Conservation (phyloP, 2,113 vertebrate genomes). For the human region GRCh38 chrX:74736001-74736500, state of each 20-base stretch:
- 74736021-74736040: not conserved
- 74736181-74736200: not conserved
- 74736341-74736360: constrained; percentile 8
- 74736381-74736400: constrained; percentile 31
- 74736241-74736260: constrained; percentile 23
- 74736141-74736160: too few relatives aligned
- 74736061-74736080: too few relatives aligned
- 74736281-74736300: constrained; percentile 43
- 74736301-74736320: constrained; percentile 36
- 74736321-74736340: constrained; percentile 50
- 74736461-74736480: constrained; percentile 29
- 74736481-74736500: constrained; percentile 57
- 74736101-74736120: too few relatives aligned
- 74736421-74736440: not conserved
- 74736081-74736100: too few relatives aligned
- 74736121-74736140: too few relatives aligned
- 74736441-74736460: constrained; percentile 48
- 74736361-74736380: constrained; percentile 42
- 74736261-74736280: constrained; percentile 49
- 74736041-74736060: too few relatives aligned
- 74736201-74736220: constrained; percentile 48
- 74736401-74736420: constrained; percentile 53
- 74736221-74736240: constrained; percentile 51
- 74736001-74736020: not conserved
- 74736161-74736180: too few relatives aligned